A percentile compares a stretch with the other conserved stretches of the same genome.
phyloP scores from a whole-genome alignment of 2,797 vertebrate genomes.

The Falco cherrug region DNA sequence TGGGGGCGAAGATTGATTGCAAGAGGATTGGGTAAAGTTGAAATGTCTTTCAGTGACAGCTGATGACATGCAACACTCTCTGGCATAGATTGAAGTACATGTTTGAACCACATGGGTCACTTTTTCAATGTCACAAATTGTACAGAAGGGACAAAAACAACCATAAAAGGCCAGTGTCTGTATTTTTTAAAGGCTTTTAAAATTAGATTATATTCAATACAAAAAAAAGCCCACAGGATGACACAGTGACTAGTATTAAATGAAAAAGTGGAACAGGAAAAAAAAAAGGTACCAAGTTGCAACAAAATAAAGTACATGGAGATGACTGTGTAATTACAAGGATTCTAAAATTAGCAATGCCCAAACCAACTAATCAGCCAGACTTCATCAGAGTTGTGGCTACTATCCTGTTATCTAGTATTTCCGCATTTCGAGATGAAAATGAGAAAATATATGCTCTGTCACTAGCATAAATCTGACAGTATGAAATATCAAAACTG shows the following conservation, averaged over 20 bases:
- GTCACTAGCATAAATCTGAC: not conserved
- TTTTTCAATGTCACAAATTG: not conserved
- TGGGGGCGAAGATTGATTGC: not conserved
- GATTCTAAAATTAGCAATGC: not conserved
- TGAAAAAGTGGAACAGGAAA: not conserved
- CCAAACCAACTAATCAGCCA: not conserved
- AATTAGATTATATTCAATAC: not conserved
- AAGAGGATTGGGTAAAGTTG: not conserved
- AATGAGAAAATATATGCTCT: not conserved
- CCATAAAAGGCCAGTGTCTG: not conserved
- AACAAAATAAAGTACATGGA: not conserved
- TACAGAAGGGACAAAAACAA: not conserved
- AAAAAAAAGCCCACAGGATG: not conserved
- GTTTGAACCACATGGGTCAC: not conserved
- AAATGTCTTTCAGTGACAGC: not conserved
- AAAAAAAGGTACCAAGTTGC: not conserved
- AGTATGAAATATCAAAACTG: not conserved
- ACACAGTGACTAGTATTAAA: not conserved
- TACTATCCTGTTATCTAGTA: not conserved
- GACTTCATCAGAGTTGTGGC: not conserved
- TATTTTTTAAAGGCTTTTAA: not conserved
- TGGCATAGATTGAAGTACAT: rapidly evolving
- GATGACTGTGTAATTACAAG: not conserved
- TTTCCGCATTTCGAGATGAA: not conserved
- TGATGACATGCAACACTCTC: not conserved